A percentile compares a stretch with the other conserved stretches of the same genome.
Evolutionary conservation across 2,888 invertebrate genomes (phyloP).

Genomic region (Odontomyia ornata): DNA sequence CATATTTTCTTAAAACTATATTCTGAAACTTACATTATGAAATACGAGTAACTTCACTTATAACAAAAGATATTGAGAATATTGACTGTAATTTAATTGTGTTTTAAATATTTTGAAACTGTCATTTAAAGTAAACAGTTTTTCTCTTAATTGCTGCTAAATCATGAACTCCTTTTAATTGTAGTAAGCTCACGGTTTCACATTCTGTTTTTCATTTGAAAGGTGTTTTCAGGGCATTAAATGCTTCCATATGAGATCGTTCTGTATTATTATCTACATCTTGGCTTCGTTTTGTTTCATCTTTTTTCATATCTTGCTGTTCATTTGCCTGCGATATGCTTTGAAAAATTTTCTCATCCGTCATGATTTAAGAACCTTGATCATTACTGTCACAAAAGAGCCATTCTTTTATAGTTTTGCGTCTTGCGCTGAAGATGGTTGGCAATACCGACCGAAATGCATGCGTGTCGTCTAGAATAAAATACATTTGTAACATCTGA

Average conservation of each 20-base stretch:
- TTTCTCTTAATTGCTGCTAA: slow-evolving; percentile 49
- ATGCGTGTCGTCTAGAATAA: too few species aligned
- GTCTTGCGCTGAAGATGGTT: too few species aligned
- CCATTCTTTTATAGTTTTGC: slow-evolving; percentile 51
- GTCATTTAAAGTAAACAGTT: background rate
- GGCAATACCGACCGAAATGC: too few species aligned
- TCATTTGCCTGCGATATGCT: background rate
- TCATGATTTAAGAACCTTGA: slow-evolving; percentile 30
- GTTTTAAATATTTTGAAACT: too few species aligned
- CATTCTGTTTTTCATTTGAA: slow-evolving; percentile 48
- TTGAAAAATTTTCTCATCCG: slow-evolving; percentile 43
- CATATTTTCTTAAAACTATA: too few species aligned
- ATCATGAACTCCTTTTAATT: slow-evolving; percentile 43
- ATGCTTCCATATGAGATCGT: slow-evolving; percentile 49
- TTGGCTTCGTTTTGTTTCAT: background rate
- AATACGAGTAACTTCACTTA: too few species aligned
- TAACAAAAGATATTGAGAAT: too few species aligned
- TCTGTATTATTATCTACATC: slow-evolving; percentile 39
- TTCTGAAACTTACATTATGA: too few species aligned
- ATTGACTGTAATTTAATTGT: too few species aligned
- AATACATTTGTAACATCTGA: too few species aligned
- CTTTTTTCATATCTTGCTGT: background rate
- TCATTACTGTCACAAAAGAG: slow-evolving; percentile 49
- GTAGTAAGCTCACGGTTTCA: slow-evolving; percentile 42
- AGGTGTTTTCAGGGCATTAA: slow-evolving; percentile 48